Base-by-base conservation (phyloP, 2,888 invertebrate species). In the Apantesis nais region DNA sequence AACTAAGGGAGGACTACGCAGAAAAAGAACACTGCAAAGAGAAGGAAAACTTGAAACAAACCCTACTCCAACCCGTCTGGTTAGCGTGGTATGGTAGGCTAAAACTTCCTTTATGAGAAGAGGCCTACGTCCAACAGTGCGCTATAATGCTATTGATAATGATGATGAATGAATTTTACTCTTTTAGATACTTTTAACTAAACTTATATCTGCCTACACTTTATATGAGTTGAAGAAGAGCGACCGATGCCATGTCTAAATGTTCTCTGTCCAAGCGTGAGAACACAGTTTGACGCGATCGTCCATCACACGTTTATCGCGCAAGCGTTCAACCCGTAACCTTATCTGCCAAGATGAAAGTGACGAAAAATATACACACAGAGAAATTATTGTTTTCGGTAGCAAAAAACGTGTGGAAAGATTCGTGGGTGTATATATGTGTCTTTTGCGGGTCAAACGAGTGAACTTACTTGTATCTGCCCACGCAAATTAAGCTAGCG, bases 261-360 rank as follows among this genome's bases (percentile, higher is more conserved):
- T 0, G 78, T 87, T 74, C 44, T 25, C 37, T 80, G 70, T 72
- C 63, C 70, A 70, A 68, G 78, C 87, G 85, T 90, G 89, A 88
- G 89, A 91, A 91, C 87, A 79, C 82, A 85, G 84, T 85, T 83
- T 85, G 86, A 88, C 89, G 86, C 85, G 88, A 92, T 93, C 93
- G 92, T 93, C 90, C 93, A 93, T 94, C 94, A 94, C 86, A 83
- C 81, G 86, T 87, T 93, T 93, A 94, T 94, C 94, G 88, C 89
- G 88, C 89, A 89, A 90, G 85, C 89, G 86, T 84, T 85, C 84
- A 83, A 82, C 87, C 77, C 83, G 87, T 82, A 83, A 90, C 89
- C 88, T 92, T 93, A 93, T 93, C 93, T 92, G 81, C 66, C 74
- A 84, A 88, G 89, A 92, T 86, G 90, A 91, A 91, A 92, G 90